Percentiles rank a stretch among this genome's conserved stretches.
phyloP scores from a whole-genome alignment of 2,888 invertebrate species.

The Drosophila helvetica region DNA sequence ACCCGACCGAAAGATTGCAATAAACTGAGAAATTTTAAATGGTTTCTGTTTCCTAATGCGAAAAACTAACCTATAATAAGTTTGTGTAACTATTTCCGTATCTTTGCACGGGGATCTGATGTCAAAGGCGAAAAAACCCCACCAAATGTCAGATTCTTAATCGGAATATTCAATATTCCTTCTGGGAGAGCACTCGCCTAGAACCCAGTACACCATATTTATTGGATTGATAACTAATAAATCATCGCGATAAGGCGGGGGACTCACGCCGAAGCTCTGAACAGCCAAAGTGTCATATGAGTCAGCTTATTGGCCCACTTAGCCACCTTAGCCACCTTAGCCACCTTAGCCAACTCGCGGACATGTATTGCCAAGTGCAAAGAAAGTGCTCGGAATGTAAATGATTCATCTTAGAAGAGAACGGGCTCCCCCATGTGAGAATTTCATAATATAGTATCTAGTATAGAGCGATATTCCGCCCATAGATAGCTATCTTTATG shows the following conservation, averaged over 20 bases:
- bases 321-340: no score
- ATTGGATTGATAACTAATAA: conserved; percentile 27
- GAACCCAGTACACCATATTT: conserved; percentile 11
- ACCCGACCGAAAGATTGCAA: conserved; percentile 47
- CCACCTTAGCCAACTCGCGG: background rate
- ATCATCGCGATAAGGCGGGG: conserved; percentile 40
- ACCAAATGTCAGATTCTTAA: conserved; percentile 20
- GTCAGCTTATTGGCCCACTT: conserved; percentile 1
- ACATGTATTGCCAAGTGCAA: conserved; percentile 16
- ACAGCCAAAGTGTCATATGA: conserved; percentile 1
- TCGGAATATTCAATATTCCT: conserved; percentile 1
- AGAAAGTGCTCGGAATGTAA: background rate
- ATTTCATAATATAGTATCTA: no score
- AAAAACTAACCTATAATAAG: conserved; percentile 6
- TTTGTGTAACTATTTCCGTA: background rate
- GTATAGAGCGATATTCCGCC: background rate
- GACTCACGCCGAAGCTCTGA: conserved; percentile 51
- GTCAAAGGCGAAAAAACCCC: conserved; percentile 13
- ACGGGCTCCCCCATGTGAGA: conserved; percentile 3
- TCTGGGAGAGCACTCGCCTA: conserved; percentile 11
- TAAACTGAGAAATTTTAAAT: conserved; percentile 81
- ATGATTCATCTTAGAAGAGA: conserved; percentile 25
- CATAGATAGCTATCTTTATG: background rate
- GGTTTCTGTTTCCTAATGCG: conserved; percentile 81
- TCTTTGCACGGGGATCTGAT: background rate